Conservation (phyloP, 1,140 invertebrate species). For the Laupala kohalensis region DNA sequence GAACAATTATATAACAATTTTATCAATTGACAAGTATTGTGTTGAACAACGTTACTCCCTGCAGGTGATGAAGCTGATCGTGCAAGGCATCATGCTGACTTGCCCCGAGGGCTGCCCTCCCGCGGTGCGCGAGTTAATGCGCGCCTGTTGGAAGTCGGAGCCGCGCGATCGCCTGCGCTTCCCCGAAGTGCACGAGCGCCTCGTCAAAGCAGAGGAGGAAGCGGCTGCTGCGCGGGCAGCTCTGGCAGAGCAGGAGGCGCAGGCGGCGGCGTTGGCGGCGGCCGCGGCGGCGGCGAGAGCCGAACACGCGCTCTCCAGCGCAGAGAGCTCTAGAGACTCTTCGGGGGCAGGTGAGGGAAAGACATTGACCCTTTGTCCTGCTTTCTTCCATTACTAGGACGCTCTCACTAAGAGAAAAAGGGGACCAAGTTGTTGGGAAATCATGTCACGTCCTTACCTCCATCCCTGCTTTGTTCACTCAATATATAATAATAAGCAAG, state of each 20-base stretch:
- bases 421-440: too few species aligned
- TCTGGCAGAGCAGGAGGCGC: not conserved
- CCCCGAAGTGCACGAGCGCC: slow-evolving; percentile 43
- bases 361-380: too few species aligned
- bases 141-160: slow-evolving; percentile 73
- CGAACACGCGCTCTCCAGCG: not conserved
- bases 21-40: not conserved
- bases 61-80: slow-evolving; percentile 67
- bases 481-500: too few species aligned
- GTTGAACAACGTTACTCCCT: too few species aligned
- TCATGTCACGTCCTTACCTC: too few species aligned
- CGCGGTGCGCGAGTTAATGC: slow-evolving; percentile 67
- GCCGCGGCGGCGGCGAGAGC: not conserved
- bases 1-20: too few species aligned
- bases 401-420: too few species aligned
- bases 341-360: too few species aligned
- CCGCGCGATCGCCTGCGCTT: slow-evolving; percentile 65
- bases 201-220: slow-evolving; percentile 1
- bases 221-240: not conserved
- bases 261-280: not conserved
- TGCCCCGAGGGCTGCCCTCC: slow-evolving; percentile 69
- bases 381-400: too few species aligned
- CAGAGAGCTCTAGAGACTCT: too few species aligned
- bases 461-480: too few species aligned
- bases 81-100: slow-evolving; percentile 70